Base-by-base conservation (phyloP, 1,140 invertebrate species). In the Achroia grisella region DNA sequence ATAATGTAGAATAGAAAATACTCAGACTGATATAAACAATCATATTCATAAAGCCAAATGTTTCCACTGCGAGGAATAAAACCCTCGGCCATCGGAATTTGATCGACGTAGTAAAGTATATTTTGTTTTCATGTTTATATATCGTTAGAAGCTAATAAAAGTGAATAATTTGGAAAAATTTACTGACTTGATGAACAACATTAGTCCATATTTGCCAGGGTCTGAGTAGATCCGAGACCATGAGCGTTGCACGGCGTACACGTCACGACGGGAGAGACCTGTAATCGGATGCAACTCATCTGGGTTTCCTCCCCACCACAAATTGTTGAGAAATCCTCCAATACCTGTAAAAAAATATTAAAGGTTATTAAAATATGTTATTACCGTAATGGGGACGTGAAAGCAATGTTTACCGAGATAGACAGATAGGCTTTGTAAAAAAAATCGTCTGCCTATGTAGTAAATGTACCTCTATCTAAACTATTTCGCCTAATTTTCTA, bases 281-380 rank as follows among this genome's bases (percentile, higher is more conserved):
- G 81, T 71, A n/a, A 62, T 39, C 0, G 63, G 57, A 31, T 78
- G 56, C 0, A 48, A 40, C 8, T 36, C 45, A 39, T 85, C 78
- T 5, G 81, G 73, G 39, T 82, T 62, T 1, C 73, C 71, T 8
- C 73, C 76, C 81, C 81, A 85, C 71, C 67, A 73, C 12, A 72
- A 49, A 9, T 62, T 59, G 37, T 59, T 71, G 36, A 73, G 32
- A 52, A 61, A 62, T 14, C 60, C 50, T 30, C 59, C 63, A 58
- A 70, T 70, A 6, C 33, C 33, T 35, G 33, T 8, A 14, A 35
- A 2, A 35, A 6, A 8, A 35, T 8, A 13, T 14, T 13, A 35
- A 11, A n/a, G n/a, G n/a, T n/a, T n/a, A n/a, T n/a, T n/a, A n/a
- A n/a, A n/a, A n/a, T n/a, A n/a, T n/a, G n/a, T n/a, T n/a, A n/a